A percentile compares a stretch with the other conserved stretches of the same genome.
These are phyloP conservation scores for Girardia tigrina DNA, from an alignment of 2,888 invertebrate species.

Conservation along the genomic window DNA sequence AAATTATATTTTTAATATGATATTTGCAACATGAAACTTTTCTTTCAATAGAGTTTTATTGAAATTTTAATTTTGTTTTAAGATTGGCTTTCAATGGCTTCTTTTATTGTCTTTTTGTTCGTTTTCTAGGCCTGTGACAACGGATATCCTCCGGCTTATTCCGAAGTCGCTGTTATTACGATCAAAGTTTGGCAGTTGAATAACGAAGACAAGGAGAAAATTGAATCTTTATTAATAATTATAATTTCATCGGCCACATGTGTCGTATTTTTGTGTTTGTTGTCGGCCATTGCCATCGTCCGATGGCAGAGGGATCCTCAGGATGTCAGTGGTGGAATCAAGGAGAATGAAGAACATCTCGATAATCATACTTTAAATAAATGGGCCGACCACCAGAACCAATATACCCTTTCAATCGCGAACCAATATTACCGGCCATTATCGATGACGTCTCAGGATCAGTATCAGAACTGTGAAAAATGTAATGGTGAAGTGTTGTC, in stretches of 20 bases:
- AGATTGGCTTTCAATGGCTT: not conserved
- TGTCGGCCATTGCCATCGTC: not conserved
- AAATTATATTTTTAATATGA: not conserved
- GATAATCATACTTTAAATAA: not conserved
- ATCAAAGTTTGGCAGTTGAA: not conserved
- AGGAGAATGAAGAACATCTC: not conserved
- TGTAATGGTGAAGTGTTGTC: not conserved
- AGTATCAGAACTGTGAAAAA: not conserved
- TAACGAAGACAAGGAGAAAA: not conserved
- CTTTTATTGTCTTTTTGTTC: not conserved
- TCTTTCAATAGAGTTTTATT: not conserved
- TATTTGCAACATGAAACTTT: slow-evolving; percentile 11
- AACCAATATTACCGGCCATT: slow-evolving; percentile 19
- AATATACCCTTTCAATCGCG: not conserved
- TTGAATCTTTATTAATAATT: slow-evolving; percentile 4
- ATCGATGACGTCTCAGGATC: slow-evolving; percentile 6
- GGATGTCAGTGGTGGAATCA: not conserved
- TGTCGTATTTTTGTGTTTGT: not conserved
- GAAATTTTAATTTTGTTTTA: not conserved
- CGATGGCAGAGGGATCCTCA: not conserved
- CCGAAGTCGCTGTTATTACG: not conserved
- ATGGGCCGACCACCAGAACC: not conserved
- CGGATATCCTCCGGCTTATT: not conserved
- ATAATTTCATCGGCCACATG: not conserved
- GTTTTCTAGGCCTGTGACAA: not conserved